Evolutionary conservation across 2,888 invertebrate species (phyloP), one percentile per base, ranked within the genome.

Genomic region (Drosophila sordidula): DNA sequence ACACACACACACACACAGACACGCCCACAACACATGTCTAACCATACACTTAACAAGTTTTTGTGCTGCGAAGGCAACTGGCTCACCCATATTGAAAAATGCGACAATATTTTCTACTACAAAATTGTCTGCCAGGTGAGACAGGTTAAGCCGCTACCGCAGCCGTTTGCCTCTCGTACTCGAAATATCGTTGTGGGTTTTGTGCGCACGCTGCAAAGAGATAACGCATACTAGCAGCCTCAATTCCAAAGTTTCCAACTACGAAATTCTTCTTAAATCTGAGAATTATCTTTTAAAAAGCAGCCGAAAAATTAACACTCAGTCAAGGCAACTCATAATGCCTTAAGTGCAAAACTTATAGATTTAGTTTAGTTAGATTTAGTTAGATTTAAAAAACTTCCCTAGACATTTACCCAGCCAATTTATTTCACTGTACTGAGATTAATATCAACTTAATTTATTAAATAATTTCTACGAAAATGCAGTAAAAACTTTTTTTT

Each of bases 21-120:
- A 46, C 29, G 47, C 26, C n/a, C 18, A 62, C 25, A 25, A 29
- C 42, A 72, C 22, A 50, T 38, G 47, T 44, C 67, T 73, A 77
- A 84, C 81, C 85, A 59, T 75, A 82, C 87, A 87, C 83, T 87
- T 85, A 87, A 76, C 85, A 87, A 87, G 81, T 87, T 82, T 84
- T 78, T 74, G 62, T 76, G 56, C 70, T 58, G 57, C 66, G 54
- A 44, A 42, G 44, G 62, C 52, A 42, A 16, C 41, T 16, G 29
- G 39, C 50, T 56, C 58, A 45, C 9, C 50, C 67, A 77, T 75
- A 79, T 85, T 83, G 83, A 85, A 83, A 87, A 83, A 87, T 79
- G 82, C 63, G 86, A 87, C 87, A 87, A 73, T 87, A 87, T 83
- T 83, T 79, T 82, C 62, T 63, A 56, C 44, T 25, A 52, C 59